Percentiles rank a stretch among this genome's conserved stretches.
These are phyloP conservation scores for Melipona quadrifasciata DNA, from an alignment of 1,140 invertebrate genomes.

Conservation along the genomic window DNA sequence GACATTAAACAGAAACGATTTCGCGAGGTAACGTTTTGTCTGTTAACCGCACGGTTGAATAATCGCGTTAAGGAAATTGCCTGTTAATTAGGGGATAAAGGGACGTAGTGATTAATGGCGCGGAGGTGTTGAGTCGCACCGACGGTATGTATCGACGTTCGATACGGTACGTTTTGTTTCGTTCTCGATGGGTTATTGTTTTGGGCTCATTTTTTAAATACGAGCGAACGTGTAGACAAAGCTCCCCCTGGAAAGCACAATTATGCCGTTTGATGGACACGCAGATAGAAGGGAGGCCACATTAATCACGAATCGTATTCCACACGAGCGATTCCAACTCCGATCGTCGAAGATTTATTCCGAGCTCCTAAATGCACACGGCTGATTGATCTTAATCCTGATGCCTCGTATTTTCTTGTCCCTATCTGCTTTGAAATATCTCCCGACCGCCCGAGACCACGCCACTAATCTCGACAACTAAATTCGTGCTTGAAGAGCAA, in stretches of 20 bases:
- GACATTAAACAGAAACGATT: slow-evolving; percentile 54
- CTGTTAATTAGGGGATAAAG: slow-evolving; percentile 55
- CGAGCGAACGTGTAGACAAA: slow-evolving; percentile 31
- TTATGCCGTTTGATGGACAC: slow-evolving; percentile 57
- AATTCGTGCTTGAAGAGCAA: slow-evolving; percentile 37
- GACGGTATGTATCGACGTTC: background rate
- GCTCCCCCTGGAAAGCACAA: slow-evolving; percentile 28
- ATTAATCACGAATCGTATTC: slow-evolving; percentile 59
- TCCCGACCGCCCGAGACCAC: slow-evolving; percentile 2
- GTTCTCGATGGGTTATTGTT: slow-evolving; percentile 22
- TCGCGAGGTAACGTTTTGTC: slow-evolving; percentile 45
- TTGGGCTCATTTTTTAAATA: slow-evolving; percentile 35
- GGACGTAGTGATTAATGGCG: slow-evolving; percentile 36
- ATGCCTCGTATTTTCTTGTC: slow-evolving; percentile 27
- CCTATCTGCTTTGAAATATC: slow-evolving; percentile 50
- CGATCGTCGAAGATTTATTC: slow-evolving; percentile 48
- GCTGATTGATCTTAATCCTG: slow-evolving; percentile 66
- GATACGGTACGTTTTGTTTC: slow-evolving; percentile 3
- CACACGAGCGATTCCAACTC: background rate
- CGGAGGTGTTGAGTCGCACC: slow-evolving; percentile 34
- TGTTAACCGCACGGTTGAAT: slow-evolving; percentile 54
- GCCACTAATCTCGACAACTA: slow-evolving; percentile 49
- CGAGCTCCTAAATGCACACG: slow-evolving; percentile 42
- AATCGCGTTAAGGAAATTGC: slow-evolving; percentile 55
- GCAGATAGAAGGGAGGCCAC: slow-evolving; percentile 54